phyloP scores from a whole-genome alignment of 2,797 vertebrate species.

The Sebastes oblongus region DNA sequence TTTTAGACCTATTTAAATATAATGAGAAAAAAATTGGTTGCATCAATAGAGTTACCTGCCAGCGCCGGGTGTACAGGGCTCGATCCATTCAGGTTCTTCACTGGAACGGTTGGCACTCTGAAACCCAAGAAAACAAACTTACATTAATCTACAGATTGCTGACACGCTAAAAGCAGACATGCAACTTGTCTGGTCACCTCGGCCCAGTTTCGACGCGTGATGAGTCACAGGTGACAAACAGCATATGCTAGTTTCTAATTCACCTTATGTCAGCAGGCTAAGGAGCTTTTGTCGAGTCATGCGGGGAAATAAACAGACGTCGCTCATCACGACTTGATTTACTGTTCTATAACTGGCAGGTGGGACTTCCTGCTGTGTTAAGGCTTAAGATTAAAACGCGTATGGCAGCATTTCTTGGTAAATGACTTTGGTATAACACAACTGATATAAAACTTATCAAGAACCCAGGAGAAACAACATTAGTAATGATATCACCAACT shows the following conservation, averaged over 20 bases:
- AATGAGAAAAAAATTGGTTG: neutral
- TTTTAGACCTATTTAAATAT: neutral
- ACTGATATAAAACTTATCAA: neutral
- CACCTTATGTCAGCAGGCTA: conserved; percentile 33
- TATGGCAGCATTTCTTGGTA: neutral
- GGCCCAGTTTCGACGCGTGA: neutral
- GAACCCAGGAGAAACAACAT: neutral
- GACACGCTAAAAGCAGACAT: neutral
- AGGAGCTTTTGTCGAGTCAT: conserved; percentile 64
- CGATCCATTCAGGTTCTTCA: conserved; percentile 97
- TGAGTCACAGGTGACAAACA: conserved; percentile 39
- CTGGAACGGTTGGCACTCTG: conserved; percentile 95
- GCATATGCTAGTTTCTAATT: conserved; percentile 22
- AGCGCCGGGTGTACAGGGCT: conserved; percentile 94
- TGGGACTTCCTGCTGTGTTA: neutral
- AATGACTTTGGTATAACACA: neutral
- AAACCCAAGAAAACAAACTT: conserved; percentile 12
- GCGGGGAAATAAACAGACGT: conserved; percentile 9
- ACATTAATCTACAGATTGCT: neutral
- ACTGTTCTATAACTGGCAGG: conserved; percentile 23
- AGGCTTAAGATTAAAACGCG: conserved; percentile 12
- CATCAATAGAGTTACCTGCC: conserved; percentile 84
- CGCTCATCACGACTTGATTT: conserved; percentile 4
- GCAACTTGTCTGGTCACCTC: neutral
- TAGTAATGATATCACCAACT: neutral